Conservation (phyloP, 2,888 invertebrate species). For the Hoplodrina ambigua region DNA sequence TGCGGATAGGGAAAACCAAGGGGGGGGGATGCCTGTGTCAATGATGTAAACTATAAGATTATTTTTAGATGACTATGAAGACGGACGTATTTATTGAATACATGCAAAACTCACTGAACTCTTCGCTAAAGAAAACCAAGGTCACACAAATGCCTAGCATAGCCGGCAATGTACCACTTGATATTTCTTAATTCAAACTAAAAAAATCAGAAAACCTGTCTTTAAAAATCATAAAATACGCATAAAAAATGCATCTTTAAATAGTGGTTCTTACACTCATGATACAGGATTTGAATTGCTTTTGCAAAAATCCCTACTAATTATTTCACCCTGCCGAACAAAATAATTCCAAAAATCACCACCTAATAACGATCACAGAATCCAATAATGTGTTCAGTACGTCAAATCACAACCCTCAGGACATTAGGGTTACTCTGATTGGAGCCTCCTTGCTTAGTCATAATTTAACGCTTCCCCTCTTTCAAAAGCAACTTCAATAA, state of each 20-base stretch:
- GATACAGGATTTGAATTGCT: no score
- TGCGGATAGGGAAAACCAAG: neutral
- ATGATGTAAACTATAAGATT: neutral
- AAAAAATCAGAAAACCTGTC: no score
- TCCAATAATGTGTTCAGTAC: constrained; percentile 42
- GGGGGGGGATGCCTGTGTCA: no score
- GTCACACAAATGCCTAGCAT: neutral
- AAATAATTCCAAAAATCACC: constrained; percentile 8
- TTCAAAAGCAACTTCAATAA: constrained; percentile 72
- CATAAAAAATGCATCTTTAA: no score
- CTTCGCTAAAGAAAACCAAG: neutral
- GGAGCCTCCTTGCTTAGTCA: constrained; percentile 71
- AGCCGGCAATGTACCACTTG: no score
- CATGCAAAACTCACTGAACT: neutral
- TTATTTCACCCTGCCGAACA: neutral
- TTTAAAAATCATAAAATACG: no score
- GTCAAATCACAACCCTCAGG: constrained; percentile 48
- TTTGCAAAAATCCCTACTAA: no score
- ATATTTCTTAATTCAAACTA: no score
- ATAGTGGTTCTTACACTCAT: no score
- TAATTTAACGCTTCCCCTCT: constrained; percentile 68
- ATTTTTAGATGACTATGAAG: neutral
- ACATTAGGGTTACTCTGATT: constrained; percentile 72
- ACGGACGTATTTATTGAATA: no score
- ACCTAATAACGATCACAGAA: constrained; percentile 23